These are phyloP conservation scores for Cinclus mexicanus DNA, from an alignment of 2,113 vertebrate species.

Conservation along the genomic window DNA sequence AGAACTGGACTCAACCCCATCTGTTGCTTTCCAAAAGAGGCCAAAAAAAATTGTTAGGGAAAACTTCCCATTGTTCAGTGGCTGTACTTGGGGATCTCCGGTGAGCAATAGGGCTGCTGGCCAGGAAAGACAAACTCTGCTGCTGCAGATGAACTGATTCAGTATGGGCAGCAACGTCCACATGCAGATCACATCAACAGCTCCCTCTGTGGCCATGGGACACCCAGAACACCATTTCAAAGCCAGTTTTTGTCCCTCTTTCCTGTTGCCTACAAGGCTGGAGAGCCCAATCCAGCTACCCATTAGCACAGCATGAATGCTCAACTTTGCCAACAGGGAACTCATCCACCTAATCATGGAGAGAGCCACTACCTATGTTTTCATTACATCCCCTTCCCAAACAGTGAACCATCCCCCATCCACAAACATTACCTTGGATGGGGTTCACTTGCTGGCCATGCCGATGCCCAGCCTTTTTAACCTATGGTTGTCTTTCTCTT, in stretches of 20 bases:
- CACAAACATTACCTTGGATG: accelerated
- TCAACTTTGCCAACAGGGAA: background rate
- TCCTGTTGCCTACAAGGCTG: accelerated
- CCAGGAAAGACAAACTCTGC: background rate
- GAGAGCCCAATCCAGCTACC: background rate
- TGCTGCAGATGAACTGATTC: background rate
- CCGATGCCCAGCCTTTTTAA: background rate
- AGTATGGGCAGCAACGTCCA: background rate
- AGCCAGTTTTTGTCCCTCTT: background rate
- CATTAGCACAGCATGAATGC: accelerated
- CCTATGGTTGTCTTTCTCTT: background rate
- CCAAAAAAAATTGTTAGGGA: background rate
- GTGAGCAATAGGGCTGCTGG: background rate
- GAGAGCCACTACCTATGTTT: background rate
- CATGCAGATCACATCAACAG: accelerated
- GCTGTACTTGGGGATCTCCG: background rate
- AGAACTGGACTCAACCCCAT: accelerated
- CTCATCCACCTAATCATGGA: accelerated
- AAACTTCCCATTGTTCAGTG: background rate
- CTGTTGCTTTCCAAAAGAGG: background rate
- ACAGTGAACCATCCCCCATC: background rate
- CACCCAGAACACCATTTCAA: background rate
- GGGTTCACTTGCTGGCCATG: background rate
- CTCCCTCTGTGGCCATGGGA: background rate
- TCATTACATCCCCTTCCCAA: background rate